Conservation (phyloP, 2,888 invertebrate species). For the Bembecia ichneumoniformis region DNA sequence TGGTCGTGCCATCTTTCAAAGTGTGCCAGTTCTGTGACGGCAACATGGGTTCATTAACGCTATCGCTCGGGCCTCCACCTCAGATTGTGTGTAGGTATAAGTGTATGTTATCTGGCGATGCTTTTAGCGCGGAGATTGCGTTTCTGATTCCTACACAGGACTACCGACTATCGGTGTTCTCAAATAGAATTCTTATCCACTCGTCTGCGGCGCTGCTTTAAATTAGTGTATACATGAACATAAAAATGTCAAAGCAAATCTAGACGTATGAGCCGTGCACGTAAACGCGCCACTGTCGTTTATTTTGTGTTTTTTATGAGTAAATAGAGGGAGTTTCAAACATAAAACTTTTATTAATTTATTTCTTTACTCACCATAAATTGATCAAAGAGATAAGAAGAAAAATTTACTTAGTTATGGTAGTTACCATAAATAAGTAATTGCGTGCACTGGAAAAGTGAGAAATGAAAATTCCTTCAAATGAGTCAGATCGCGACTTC, state of each 20-base stretch:
- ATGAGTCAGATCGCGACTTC: too few species aligned
- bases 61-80: conserved; percentile 39
- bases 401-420: too few species aligned
- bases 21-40: conserved; percentile 56
- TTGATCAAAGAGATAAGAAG: too few species aligned
- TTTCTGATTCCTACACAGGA: conserved; percentile 28
- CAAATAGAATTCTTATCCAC: conserved; percentile 34
- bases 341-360: too few species aligned
- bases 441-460: too few species aligned
- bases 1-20: conserved; percentile 49
- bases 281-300: background rate
- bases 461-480: too few species aligned
- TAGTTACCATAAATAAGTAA: too few species aligned
- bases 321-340: too few species aligned
- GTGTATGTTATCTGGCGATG: conserved; percentile 51
- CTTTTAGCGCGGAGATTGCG: conserved; percentile 58
- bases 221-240: conserved; percentile 12
- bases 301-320: too few species aligned
- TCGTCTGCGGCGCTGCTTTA: conserved; percentile 9
- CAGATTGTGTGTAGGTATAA: conserved; percentile 42
- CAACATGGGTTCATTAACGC: conserved; percentile 66
- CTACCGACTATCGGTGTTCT: conserved; percentile 18
- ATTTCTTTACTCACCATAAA: too few species aligned
- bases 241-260: background rate
- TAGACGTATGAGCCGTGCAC: background rate